Conservation (phyloP, 2,888 invertebrate genomes). For the Sinohyriopsis cumingii region DNA sequence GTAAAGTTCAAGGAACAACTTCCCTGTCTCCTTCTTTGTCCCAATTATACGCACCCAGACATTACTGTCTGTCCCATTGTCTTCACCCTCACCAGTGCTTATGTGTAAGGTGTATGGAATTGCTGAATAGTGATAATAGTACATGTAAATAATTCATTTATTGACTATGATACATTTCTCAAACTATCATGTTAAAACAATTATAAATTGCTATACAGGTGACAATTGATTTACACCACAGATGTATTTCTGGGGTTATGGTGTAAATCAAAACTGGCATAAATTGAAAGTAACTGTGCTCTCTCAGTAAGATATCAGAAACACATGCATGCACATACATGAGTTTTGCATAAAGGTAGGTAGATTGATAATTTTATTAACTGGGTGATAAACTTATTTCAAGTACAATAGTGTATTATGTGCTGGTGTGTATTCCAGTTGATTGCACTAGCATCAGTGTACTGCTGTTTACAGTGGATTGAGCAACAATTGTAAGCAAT, state of each 20-base stretch:
- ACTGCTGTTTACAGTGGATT: no score
- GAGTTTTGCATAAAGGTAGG: not conserved
- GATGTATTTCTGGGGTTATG: no score
- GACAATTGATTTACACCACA: not conserved
- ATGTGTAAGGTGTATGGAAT: slow-evolving; percentile 70
- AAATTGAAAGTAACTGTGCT: no score
- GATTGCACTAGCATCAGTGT: no score
- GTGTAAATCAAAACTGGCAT: no score
- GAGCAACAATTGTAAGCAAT: no score
- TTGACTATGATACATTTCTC: not conserved
- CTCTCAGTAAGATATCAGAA: no score
- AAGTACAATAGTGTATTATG: no score
- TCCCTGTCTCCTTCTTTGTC: slow-evolving; percentile 61
- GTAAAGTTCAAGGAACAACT: slow-evolving; percentile 63
- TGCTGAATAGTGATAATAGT: slow-evolving; percentile 46
- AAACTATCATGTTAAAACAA: not conserved
- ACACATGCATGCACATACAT: no score
- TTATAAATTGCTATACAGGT: no score
- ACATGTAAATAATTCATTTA: slow-evolving; percentile 3
- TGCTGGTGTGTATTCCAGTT: no score
- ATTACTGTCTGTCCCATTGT: slow-evolving; percentile 68
- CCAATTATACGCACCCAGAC: slow-evolving; percentile 68
- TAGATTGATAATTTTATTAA: not conserved
- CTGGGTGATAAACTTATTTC: no score
- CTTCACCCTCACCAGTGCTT: slow-evolving; percentile 67